Evolutionary conservation across 1,140 invertebrate species (phyloP).

Genomic region (Brachionus plicatilis): DNA sequence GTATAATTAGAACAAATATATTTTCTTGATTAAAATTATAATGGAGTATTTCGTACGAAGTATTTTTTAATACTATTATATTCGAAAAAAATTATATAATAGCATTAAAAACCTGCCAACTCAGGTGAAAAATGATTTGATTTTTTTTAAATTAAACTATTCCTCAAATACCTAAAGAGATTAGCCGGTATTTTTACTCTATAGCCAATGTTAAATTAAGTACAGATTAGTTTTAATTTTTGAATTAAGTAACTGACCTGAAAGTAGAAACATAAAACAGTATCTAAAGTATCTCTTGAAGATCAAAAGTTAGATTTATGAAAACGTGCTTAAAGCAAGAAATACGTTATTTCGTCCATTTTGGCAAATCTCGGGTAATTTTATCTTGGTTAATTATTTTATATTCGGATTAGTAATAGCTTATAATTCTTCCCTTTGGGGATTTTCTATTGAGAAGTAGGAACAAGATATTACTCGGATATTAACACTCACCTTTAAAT

Average conservation of each 20-base stretch:
- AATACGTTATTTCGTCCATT: neutral
- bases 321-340: constrained; percentile 16
- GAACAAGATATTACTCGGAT: neutral
- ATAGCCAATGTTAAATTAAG: neutral
- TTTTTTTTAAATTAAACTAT: neutral
- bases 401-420: constrained; percentile 8
- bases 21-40: too few species aligned
- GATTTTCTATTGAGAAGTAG: neutral
- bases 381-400: constrained; percentile 23
- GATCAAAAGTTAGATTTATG: neutral
- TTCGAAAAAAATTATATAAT: neutral
- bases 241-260: constrained; percentile 24
- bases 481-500: neutral
- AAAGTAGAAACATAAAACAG: neutral
- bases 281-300: constrained; percentile 4
- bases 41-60: too few species aligned
- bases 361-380: neutral
- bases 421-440: constrained; percentile 26
- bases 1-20: too few species aligned
- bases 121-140: neutral
- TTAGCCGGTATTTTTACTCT: neutral
- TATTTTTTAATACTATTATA: too few species aligned
- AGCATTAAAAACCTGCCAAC: neutral
- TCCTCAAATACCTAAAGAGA: neutral
- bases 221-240: neutral